Conservation (phyloP, 2,113 vertebrate species). For the Ornithorhynchus anatinus region DNA sequence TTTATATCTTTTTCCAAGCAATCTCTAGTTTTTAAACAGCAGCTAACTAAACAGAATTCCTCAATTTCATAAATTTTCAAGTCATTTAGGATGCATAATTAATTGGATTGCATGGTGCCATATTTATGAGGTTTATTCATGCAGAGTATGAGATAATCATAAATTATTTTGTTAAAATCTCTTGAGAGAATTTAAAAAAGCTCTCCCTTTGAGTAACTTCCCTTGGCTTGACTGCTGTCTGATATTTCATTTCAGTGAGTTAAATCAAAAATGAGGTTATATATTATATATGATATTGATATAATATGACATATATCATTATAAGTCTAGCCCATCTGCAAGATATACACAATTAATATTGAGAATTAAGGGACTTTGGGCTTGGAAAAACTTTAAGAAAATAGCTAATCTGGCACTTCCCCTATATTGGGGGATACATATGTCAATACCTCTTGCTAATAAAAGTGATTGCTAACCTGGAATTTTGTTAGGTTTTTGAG, state of each 20-base stretch:
- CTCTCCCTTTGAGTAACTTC: slow-evolving; percentile 41
- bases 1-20: neutral
- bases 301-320: slow-evolving; percentile 33
- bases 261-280: slow-evolving; percentile 40
- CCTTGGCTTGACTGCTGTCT: slow-evolving; percentile 32
- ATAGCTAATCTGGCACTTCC: too few relatives aligned
- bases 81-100: slow-evolving; percentile 39
- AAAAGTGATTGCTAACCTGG: neutral
- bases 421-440: too few relatives aligned
- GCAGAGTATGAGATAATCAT: slow-evolving; percentile 44
- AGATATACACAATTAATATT: slow-evolving; percentile 16
- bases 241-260: slow-evolving; percentile 23
- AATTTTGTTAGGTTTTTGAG: slow-evolving; percentile 29
- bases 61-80: slow-evolving; percentile 51
- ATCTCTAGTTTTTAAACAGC: slow-evolving; percentile 27
- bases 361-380: neutral
- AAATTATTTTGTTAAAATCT: slow-evolving; percentile 58
- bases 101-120: slow-evolving; percentile 35
- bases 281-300: too few relatives aligned
- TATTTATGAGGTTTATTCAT: slow-evolving; percentile 53
- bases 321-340: slow-evolving; percentile 15
- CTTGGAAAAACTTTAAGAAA: slow-evolving; percentile 11
- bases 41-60: neutral
- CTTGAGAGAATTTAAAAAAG: slow-evolving; percentile 42
- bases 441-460: neutral